Base-by-base conservation (phyloP, 2,888 invertebrate species). In the Heteromurus nitidus region DNA sequence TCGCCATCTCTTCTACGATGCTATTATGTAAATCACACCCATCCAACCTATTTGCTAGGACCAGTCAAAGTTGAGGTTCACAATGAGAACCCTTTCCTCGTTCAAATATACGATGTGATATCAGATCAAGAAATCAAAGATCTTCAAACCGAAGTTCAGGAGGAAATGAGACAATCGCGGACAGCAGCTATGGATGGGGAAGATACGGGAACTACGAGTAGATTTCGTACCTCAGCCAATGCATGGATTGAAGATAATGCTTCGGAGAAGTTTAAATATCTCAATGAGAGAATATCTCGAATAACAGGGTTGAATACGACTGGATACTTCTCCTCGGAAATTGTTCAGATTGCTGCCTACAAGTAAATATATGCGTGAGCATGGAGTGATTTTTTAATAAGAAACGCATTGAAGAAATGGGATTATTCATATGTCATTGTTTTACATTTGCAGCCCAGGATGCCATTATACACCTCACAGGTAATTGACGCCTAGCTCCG, bases 391-490 rank as follows among this genome's bases (percentile, higher is more conserved):
- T 64, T 5, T 13, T 31, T 64, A 11, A 5, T 9, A 65, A 36
- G 26, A 44, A 44, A 31, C 3, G 18, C 28, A 13, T 22, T 42
- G 22, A 24, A 31, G 7, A 3, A 24, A 5, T 30, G 31, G 30
- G 58, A 26, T 3, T 55, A 24, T 44, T 26, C 18, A 58, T 53
- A 58, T 55, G 5, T 20, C 16, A 50, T 73, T 28, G 47, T 7
- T 50, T 50, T 11, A 50, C n/a, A 5, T 50, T 31, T 90, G 90
- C 87, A 90, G 90, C 16, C 87, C 90, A 31, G 90, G 90, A 28
- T 90, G 90, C 5, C 90, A 90, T 77, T 90, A 90, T 85, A 88
- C 89, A 31, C 90, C 90, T 16, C 90, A 90, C 82, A 82, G 55
- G 55, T 55, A 13, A 36, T 13, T 36, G n/a, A n/a, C n/a, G n/a